Evolutionary conservation across 2,888 invertebrate species (phyloP), one percentile per base, ranked within the genome.

Genomic region (Watsonalla binaria): DNA sequence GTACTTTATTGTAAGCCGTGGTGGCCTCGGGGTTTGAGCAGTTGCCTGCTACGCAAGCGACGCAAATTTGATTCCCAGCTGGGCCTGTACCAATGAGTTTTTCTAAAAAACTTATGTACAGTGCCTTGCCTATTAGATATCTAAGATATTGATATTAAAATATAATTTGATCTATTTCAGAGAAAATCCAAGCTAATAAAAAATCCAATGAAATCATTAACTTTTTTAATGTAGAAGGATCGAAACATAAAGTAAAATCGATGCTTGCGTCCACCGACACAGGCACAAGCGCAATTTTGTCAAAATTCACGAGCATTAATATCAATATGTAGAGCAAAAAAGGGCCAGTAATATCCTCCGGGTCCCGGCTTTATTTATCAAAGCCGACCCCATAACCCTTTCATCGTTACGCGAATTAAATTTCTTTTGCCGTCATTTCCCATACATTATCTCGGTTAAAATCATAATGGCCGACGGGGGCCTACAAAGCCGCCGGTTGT

Each of bases 341-440:
- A 87, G 86, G 87, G 75, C 77, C 67, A 52, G 82, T 80, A 85
- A 86, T 84, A 86, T 85, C 88, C 84, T 79, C 75, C 63, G 81
- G 81, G 86, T 81, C 81, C 78, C 74, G 70, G 78, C 79, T 82
- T 83, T 86, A 86, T 88, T 88, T 88, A 87, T 86, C 84, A 86
- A 81, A 82, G 84, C 84, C 83, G 85, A 83, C 86, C 86, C 83
- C 75, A 69, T 85, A 90, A 90, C 90, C 90, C 90, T 90, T 90
- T 90, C 89, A 86, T 84, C 86, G 89, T 82, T 87, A 82, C 82
- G 86, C 84, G 89, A 90, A 90, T 90, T 90, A 89, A 90, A 90
- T 90, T 90, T 90, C 90, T 90, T 90, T 90, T 90, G 78, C 86
- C 88, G 90, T 90, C 90, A 90, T 90, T 90, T 90, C 90, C 90